Evolutionary conservation across 2,797 vertebrate species (phyloP).

Genomic region (Leptoclinus maculatus): DNA sequence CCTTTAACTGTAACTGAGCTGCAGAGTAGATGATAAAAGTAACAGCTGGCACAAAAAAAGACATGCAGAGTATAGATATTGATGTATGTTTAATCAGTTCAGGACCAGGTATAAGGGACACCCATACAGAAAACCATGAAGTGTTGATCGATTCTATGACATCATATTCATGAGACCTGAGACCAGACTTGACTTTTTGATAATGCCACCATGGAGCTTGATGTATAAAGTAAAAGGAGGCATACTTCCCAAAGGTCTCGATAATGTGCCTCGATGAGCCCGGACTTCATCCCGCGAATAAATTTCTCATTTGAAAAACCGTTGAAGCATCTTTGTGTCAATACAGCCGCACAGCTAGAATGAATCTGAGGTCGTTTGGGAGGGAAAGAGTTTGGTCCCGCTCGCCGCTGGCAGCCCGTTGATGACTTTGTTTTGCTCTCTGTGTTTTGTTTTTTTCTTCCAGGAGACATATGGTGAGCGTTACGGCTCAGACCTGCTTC

Average conservation of each 20-base stretch:
- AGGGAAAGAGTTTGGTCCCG: constrained; percentile 39
- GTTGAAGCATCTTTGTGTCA: constrained; percentile 34
- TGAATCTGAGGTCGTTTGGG: constrained; percentile 50
- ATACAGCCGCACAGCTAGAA: constrained; percentile 2
- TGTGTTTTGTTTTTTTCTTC: constrained; percentile 45
- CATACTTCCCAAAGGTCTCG: constrained; percentile 26
- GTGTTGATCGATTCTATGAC: background rate
- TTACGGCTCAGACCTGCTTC: constrained; percentile 58
- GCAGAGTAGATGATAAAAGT: background rate
- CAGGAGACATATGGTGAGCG: constrained; percentile 63
- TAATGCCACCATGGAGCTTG: constrained; percentile 7
- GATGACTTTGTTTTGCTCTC: constrained; percentile 71
- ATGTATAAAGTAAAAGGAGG: constrained; percentile 28
- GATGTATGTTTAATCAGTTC: constrained; percentile 26
- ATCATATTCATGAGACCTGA: constrained; percentile 18
- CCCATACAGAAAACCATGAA: background rate
- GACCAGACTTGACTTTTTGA: constrained; percentile 6
- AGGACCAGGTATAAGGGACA: background rate
- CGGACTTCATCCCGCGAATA: constrained; percentile 38
- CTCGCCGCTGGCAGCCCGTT: constrained; percentile 39
- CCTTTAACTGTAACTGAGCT: background rate
- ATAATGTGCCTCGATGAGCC: constrained; percentile 38
- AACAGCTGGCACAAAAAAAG: background rate
- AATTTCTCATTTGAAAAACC: constrained; percentile 53
- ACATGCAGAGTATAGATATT: background rate